phyloP scores from a whole-genome alignment of 2,797 vertebrate genomes.

The Arctocebus calabarensis region DNA sequence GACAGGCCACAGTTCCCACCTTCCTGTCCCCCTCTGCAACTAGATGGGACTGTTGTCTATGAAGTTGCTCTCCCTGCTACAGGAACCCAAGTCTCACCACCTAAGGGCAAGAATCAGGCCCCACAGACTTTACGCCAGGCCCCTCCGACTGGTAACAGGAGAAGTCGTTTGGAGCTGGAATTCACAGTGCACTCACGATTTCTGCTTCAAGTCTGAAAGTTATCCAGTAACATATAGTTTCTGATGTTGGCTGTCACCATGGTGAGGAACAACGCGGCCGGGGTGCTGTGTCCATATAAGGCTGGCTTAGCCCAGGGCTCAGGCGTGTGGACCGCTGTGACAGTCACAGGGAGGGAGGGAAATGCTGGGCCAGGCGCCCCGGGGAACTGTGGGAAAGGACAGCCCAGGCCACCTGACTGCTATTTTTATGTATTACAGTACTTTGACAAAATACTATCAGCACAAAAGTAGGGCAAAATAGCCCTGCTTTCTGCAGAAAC shows the following conservation, averaged over 20 bases:
- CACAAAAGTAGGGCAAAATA: not conserved
- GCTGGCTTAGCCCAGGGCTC: constrained; percentile 26
- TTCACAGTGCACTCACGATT: not conserved
- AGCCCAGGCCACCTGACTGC: constrained; percentile 15
- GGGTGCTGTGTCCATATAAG: constrained; percentile 75
- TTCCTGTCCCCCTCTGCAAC: not conserved
- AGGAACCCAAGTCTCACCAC: not conserved
- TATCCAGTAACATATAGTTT: constrained; percentile 49
- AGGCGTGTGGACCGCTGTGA: not conserved
- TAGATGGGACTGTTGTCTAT: not conserved
- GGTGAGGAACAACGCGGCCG: not conserved
- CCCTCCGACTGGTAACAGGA: constrained; percentile 39
- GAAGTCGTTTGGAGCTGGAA: not conserved
- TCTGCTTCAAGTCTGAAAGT: constrained; percentile 58
- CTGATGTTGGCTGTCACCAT: constrained; percentile 73
- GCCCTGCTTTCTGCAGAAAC: not conserved
- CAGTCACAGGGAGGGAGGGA: constrained; percentile 34
- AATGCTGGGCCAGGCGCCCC: constrained; percentile 17
- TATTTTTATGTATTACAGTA: constrained; percentile 73
- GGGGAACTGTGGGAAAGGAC: constrained; percentile 79
- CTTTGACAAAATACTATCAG: constrained; percentile 54
- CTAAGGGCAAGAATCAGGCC: not conserved
- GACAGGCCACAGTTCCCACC: not conserved
- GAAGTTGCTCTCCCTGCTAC: not conserved
- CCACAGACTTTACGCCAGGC: not conserved